phyloP scores from a whole-genome alignment of 2,888 invertebrate genomes.

The Clanis bilineata region DNA sequence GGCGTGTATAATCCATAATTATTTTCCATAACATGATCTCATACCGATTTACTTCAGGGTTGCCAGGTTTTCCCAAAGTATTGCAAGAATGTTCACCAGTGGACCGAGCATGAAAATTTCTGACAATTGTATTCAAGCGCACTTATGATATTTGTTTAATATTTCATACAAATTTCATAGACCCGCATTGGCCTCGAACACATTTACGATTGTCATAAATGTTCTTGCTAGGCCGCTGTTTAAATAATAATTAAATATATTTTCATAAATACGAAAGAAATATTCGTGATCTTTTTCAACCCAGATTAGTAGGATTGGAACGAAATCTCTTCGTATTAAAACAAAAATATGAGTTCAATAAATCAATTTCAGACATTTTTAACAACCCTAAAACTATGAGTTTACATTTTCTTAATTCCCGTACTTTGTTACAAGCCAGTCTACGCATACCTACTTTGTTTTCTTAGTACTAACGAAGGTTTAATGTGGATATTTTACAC shows the following conservation, averaged over 20 bases:
- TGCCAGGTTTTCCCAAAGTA: background rate
- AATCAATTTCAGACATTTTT: background rate
- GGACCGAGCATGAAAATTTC: too few relatives aligned
- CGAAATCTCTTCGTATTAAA: background rate
- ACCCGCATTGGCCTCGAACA: too few relatives aligned
- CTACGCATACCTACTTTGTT: conserved; percentile 13
- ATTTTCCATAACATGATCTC: conserved; percentile 24
- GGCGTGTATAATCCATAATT: conserved; percentile 19
- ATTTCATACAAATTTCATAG: too few relatives aligned
- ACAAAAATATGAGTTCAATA: background rate
- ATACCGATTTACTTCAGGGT: conserved; percentile 15
- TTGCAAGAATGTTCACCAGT: background rate
- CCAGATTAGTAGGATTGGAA: background rate
- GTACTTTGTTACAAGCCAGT: conserved; percentile 22
- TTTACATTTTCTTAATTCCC: conserved; percentile 3
- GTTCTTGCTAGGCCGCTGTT: too few relatives aligned
- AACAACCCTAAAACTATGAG: background rate
- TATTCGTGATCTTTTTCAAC: background rate
- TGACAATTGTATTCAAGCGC: too few relatives aligned
- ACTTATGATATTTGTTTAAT: too few relatives aligned
- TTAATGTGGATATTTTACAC: conserved; percentile 11
- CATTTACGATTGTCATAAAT: too few relatives aligned
- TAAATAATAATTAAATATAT: too few relatives aligned
- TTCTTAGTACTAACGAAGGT: conserved; percentile 17
- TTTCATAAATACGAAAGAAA: background rate